Percentiles rank a stretch among this genome's conserved stretches.
These are phyloP conservation scores for Chionis minor DNA, from an alignment of 2,113 vertebrate genomes.

Conservation along the genomic window DNA sequence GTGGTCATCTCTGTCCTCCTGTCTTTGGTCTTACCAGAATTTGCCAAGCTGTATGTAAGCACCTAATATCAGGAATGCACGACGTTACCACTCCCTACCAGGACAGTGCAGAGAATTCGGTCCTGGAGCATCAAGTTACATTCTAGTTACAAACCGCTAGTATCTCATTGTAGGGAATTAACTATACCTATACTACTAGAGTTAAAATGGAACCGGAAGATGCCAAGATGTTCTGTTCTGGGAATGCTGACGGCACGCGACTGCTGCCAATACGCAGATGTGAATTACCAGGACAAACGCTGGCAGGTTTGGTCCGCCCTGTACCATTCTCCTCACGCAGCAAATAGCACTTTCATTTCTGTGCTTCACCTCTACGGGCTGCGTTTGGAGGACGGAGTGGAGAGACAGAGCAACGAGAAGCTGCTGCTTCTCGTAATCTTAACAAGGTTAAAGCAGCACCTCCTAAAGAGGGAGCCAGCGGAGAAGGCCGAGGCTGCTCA, in stretches of 20 bases:
- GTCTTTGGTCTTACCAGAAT: background rate
- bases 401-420: background rate
- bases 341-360: background rate
- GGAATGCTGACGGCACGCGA: background rate
- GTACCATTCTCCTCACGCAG: background rate
- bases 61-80: background rate
- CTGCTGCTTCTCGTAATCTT: background rate
- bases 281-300: background rate
- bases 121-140: background rate
- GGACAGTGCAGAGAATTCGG: background rate
- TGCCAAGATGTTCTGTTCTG: background rate
- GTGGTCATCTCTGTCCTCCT: background rate
- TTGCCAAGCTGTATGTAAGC: no score
- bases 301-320: accelerated
- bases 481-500: background rate
- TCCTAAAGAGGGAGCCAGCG: background rate
- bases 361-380: background rate
- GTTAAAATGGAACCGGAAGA: background rate
- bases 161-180: background rate
- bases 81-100: background rate
- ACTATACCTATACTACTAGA: background rate
- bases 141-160: background rate
- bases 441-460: background rate
- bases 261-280: background rate
- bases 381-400: accelerated